Conservation (phyloP, 2,888 invertebrate genomes). For the Tineola bisselliella region DNA sequence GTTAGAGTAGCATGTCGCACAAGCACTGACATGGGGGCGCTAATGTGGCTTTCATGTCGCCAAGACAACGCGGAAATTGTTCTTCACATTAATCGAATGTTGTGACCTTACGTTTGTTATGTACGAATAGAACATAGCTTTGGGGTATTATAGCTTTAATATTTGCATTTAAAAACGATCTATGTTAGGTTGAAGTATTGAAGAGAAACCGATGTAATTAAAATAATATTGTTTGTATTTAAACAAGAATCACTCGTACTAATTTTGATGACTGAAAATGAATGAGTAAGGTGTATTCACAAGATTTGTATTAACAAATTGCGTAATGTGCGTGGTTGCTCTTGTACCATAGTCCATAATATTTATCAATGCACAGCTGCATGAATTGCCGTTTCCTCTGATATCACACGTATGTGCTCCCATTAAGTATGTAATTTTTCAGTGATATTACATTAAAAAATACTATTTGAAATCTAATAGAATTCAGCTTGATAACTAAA, state of each 20-base stretch:
- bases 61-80: conserved; percentile 30
- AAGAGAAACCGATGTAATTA: too few species aligned
- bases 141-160: background rate
- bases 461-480: too few species aligned
- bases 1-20: conserved; percentile 21
- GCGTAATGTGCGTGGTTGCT: background rate
- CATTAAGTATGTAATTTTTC: background rate
- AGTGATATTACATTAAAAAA: background rate
- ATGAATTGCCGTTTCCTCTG: conserved; percentile 33
- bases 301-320: background rate
- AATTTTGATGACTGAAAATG: too few species aligned
- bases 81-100: background rate
- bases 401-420: conserved; percentile 25
- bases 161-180: too few species aligned
- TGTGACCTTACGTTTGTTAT: background rate
- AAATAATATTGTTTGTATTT: too few species aligned
- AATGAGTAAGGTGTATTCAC: too few species aligned
- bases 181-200: too few species aligned
- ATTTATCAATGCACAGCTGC: conserved; percentile 20
- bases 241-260: too few species aligned
- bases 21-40: conserved; percentile 27
- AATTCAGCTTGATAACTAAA: too few species aligned
- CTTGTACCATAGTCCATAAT: conserved; percentile 20
- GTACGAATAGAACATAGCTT: background rate
- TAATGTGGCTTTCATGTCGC: conserved; percentile 35